Evolutionary conservation across 1,140 invertebrate genomes (phyloP), one percentile per base, ranked within the genome.

Genomic region (Eciton burchellii): DNA sequence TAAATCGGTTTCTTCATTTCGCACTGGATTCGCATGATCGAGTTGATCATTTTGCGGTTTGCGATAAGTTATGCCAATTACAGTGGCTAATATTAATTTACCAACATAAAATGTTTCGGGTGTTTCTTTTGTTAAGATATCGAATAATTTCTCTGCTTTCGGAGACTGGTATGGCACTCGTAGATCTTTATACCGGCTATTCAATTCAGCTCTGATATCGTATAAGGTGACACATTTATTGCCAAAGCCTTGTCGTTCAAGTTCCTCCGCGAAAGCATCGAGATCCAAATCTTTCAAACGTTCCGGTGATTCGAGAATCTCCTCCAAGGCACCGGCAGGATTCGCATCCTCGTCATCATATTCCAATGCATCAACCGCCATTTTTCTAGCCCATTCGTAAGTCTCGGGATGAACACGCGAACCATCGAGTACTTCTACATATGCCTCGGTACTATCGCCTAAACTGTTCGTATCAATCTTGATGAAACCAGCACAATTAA

Each of bases 331-430:
- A 3, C 98, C 98, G 0, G 98, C 98, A 0, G 99, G 98, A 95
- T 99, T 99, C 0, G 97, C 97, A 84, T 98, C 98, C 90, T 99
- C 98, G 88, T 99, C 98, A 88, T 99, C 99, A 87, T 99, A 99
- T 88, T 99, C 99, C 12, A 99, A 94, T 8, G 99, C 99, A 95
- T 99, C 99, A 0, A 99, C 98, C 3, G 99, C 99, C 99, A 99
- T 99, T 95, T 99, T 99, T 24, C 99, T 94, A 0, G 99, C 99
- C 99, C 99, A 99, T 92, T 99, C 99, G 89, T 99, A 99, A 0
- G 98, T 99, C 94, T 99, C 99, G 0, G 99, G 99, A 94, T 99
- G 99, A 0, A 99, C 98, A 84, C 99, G 95, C 0, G 99, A 99
- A 0, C 98, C 98, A 92, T 99, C 99, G 4, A 99, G 93, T 0